phyloP scores from a whole-genome alignment of 2,888 invertebrate genomes.

The Lottia scabra region DNA sequence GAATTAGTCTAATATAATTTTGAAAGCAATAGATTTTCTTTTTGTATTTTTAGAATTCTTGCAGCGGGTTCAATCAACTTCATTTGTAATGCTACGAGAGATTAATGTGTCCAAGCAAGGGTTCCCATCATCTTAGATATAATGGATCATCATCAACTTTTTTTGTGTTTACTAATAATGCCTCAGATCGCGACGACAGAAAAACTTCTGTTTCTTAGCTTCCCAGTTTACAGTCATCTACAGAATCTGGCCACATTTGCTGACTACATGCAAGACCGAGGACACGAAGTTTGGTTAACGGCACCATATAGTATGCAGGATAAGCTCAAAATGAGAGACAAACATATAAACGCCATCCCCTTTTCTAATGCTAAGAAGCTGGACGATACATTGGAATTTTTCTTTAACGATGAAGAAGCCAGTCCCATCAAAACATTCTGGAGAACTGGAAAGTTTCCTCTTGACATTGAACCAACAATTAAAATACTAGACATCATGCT shows the following conservation, averaged over 20 bases:
- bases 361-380: background rate
- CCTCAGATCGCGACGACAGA: background rate
- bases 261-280: background rate
- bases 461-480: background rate
- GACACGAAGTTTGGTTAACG: background rate
- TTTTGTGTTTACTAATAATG: background rate
- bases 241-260: background rate
- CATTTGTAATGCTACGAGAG: too few species aligned
- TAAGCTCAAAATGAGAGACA: background rate
- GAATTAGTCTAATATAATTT: too few species aligned
- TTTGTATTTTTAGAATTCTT: too few species aligned
- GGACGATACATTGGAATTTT: background rate
- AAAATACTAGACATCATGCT: background rate
- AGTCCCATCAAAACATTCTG: background rate
- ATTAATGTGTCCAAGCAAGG: too few species aligned
- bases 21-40: too few species aligned
- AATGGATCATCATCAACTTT: too few species aligned
- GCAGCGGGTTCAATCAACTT: too few species aligned
- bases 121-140: too few species aligned
- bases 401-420: background rate
- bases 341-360: background rate
- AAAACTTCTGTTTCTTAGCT: background rate
- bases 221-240: background rate
- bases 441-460: background rate
- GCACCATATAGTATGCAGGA: background rate